These are phyloP conservation scores for Pangasius djambal DNA, from an alignment of 2,797 vertebrate genomes.

Conservation along the genomic window DNA sequence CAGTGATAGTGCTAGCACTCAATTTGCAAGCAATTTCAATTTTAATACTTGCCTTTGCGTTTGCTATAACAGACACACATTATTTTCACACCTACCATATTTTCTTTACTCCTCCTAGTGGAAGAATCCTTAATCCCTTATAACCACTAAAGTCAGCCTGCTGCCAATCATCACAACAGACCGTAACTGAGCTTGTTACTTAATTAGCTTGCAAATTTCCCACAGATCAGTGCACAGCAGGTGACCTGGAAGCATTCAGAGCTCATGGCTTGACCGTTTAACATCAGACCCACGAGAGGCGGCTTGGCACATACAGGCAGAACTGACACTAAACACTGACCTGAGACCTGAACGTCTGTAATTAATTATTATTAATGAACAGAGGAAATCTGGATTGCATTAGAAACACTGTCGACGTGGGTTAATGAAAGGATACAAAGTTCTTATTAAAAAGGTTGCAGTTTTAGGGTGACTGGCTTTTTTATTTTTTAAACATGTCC, in stretches of 20 bases:
- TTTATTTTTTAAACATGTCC: not conserved
- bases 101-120: not conserved
- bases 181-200: constrained; percentile 16
- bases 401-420: not conserved
- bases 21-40: not conserved
- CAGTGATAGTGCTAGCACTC: not conserved
- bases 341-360: constrained; percentile 30
- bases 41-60: not conserved
- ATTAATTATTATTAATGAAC: constrained; percentile 43
- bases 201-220: constrained; percentile 44
- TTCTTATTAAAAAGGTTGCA: not conserved
- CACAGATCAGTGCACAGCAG: constrained; percentile 47
- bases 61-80: no score
- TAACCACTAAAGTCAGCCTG: not conserved
- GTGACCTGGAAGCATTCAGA: constrained; percentile 46
- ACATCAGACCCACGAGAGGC: constrained; percentile 41
- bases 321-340: constrained; percentile 39
- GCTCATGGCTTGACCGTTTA: constrained; percentile 35
- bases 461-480: not conserved
- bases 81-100: not conserved
- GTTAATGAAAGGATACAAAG: not conserved
- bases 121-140: not conserved
- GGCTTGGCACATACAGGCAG: constrained; percentile 36
- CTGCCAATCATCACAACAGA: constrained; percentile 25
- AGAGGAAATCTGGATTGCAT: constrained; percentile 1